These are phyloP conservation scores for Scelioninae gen. 1 DNA, from an alignment of 2,888 invertebrate genomes.

Conservation along the genomic window DNA sequence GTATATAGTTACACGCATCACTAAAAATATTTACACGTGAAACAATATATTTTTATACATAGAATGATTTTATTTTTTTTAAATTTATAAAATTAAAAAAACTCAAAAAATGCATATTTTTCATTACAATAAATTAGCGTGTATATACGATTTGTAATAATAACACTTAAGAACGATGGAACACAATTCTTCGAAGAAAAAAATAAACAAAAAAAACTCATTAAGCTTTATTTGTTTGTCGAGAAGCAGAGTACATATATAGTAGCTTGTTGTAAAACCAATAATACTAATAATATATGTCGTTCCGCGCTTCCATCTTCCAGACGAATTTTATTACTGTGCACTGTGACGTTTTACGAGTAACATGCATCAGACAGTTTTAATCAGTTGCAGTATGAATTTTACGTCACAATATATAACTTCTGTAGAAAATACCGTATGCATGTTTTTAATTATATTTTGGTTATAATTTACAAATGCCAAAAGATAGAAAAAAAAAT, in stretches of 20 bases:
- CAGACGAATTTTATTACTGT: slow-evolving; percentile 44
- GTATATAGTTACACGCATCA: too few relatives aligned
- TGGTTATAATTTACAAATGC: too few relatives aligned
- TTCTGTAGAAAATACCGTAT: slow-evolving; percentile 20
- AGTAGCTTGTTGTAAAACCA: slow-evolving; percentile 52
- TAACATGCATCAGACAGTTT: slow-evolving; percentile 46
- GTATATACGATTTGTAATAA: too few relatives aligned
- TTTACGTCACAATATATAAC: slow-evolving; percentile 41
- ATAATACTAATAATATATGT: slow-evolving; percentile 55
- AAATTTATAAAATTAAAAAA: too few relatives aligned
- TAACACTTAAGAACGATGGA: neutral
- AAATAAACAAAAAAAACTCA: slow-evolving; percentile 46
- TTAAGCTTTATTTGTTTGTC: slow-evolving; percentile 24
- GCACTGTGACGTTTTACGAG: slow-evolving; percentile 51
- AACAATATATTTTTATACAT: neutral
- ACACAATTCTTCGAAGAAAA: slow-evolving; percentile 14
- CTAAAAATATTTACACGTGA: neutral
- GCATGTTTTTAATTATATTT: too few relatives aligned
- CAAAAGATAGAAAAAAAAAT: too few relatives aligned
- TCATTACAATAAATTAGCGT: too few relatives aligned
- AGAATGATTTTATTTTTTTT: neutral
- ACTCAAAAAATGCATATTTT: too few relatives aligned
- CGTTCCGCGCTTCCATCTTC: slow-evolving; percentile 21
- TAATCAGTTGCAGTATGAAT: slow-evolving; percentile 43
- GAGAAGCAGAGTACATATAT: slow-evolving; percentile 6